Base-by-base conservation (phyloP, 2,113 vertebrate genomes). In the Athene cunicularia region DNA sequence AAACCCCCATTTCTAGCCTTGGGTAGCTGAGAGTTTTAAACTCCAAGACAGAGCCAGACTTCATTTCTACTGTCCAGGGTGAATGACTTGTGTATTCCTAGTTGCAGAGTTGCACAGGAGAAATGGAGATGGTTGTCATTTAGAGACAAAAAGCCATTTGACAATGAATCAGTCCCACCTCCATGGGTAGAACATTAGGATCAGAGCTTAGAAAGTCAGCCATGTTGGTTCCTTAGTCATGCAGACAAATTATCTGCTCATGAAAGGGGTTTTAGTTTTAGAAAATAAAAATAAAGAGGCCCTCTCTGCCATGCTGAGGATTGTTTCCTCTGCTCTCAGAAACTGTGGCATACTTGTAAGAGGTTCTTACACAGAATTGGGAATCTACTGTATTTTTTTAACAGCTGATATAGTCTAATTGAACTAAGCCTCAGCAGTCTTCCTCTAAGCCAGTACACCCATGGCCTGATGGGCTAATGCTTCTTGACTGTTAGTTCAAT, bases 81-180 rank as follows among this genome's bases (percentile, higher is more conserved):
- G n/a, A 45, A 49, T 0, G 4, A 33, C 33, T 53, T 39, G 16
- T n/a, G 20, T 59, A 59, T 59, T 60, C 7, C 39, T 59, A 66
- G n/a, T 30, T 50, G 32, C 0, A 0, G 52, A 39, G 21, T 33
- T 0, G 0, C 58, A 70, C 23, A 45, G 62, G 17, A 81, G 26
- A 71, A 53, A 47, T 11, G 7, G 21, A 59, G 45, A 71, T 12
- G 18, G 8, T 59, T 60, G 58, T 59, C 52, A 82, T 5, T 6
- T 22, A 72, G n/a, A 33, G 64, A 24, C 1, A 1, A 14, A 63
- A 30, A 0, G 9, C 2, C 24, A 2, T 71, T 27, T 71, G 75
- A 32, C 37, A 47, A 13, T 56, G 21, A 43, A 11, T 20, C 43
- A 35, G 39, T 43, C 52, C 37, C 55, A 11, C 35, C 24, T 62